Conservation (phyloP, 2,888 invertebrate species). For the Orthonevra nobilis region DNA sequence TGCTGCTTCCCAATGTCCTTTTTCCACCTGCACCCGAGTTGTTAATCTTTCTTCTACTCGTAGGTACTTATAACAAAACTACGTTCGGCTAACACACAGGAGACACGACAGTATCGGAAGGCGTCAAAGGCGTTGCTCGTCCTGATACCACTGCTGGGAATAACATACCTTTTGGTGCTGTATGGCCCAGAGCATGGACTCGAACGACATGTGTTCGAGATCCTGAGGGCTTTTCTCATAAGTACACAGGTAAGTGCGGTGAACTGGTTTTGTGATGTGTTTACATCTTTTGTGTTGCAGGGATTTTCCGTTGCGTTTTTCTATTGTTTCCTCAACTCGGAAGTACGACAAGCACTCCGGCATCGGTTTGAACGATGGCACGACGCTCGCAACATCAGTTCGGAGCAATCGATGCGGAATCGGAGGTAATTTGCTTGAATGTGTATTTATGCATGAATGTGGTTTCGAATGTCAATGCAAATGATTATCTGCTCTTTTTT, state of each 20-base stretch:
- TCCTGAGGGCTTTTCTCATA: conserved; percentile 89
- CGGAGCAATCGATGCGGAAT: conserved; percentile 76
- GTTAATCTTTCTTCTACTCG: neutral
- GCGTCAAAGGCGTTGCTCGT: conserved; percentile 95
- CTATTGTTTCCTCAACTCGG: conserved; percentile 96
- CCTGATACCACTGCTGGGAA: conserved; percentile 93
- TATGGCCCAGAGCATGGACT: conserved; percentile 89
- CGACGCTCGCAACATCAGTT: conserved; percentile 79
- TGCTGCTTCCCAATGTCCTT: too few relatives aligned
- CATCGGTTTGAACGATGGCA: conserved; percentile 91
- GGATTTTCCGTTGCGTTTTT: conserved; percentile 94
- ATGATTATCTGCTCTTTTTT: too few relatives aligned
- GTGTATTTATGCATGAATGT: neutral
- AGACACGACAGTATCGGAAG: conserved; percentile 94
- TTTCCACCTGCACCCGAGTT: too few relatives aligned
- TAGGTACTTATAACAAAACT: conserved; percentile 96
- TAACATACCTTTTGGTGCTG: conserved; percentile 92
- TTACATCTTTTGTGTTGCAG: conserved; percentile 80
- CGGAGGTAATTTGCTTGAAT: conserved; percentile 75
- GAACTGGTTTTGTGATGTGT: neutral
- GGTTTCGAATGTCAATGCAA: too few relatives aligned
- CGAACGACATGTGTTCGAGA: conserved; percentile 88
- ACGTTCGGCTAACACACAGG: conserved; percentile 92
- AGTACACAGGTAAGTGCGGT: conserved; percentile 89
- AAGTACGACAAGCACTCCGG: conserved; percentile 91